Evolutionary conservation across 2,113 vertebrate species (phyloP), one percentile per base, ranked within the genome.

Genomic region (Mugil cephalus): DNA sequence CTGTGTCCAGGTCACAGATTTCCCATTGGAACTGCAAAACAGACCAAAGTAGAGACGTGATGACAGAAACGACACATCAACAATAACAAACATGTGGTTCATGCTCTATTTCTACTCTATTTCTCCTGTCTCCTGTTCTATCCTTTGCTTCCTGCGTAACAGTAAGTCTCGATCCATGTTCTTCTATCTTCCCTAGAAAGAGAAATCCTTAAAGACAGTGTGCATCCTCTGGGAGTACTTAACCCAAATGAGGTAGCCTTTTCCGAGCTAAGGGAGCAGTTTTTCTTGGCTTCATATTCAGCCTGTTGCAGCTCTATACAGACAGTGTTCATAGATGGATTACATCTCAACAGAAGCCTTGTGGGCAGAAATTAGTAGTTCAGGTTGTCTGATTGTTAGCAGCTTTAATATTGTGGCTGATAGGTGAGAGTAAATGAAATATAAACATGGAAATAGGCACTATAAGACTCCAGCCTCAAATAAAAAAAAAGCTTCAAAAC

Each of bases 1-100:
- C 87, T 96, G 96, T 5, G 94, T 94, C 98, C 98, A 99, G 1
- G 96, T 95, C 63, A 97, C 94, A 0, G 97, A 97, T 87, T 99
- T 99, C 3, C 97, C 97, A 3, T 99, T 99, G 54, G 98, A 96
- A 86, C 98, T 99, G 91, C 1, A 51, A 79, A 56, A 73, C 54
- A 80, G 21, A 62, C 21, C 9, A 56, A n/a, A 34, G n/a, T 11
- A 48, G 15, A 40, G 14, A 30, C 24, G 24, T 30, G 24, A 30
- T 3, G 24, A 30, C 5, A 30, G 3, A 30, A 3, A 30, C 24
- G 5, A 30, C 24, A 30, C 24, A 30, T 30, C 24, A 30, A 30
- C 24, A 30, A 30, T 5, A 30, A 30, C 3, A 30, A 30, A 30
- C 24, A 30, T 42, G 60, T 53, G 79, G n/a, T n/a, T n/a, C n/a